Conservation (phyloP, 2,797 vertebrate genomes). For the Cossypha heuglini region DNA sequence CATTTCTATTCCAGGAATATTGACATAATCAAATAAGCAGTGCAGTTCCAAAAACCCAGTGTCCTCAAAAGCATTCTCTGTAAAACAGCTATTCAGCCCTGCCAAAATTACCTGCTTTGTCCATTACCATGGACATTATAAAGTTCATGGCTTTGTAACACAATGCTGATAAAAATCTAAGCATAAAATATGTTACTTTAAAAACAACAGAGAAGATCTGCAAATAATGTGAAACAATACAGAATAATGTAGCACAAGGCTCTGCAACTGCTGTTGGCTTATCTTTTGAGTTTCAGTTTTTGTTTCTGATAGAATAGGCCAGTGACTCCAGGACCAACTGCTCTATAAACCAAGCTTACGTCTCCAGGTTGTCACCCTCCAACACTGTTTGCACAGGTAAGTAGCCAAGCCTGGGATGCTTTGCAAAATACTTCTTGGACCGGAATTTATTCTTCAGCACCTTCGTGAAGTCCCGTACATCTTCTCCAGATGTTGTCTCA, state of each 20-base stretch:
- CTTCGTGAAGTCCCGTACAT: constrained; percentile 97
- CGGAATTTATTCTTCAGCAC: constrained; percentile 98
- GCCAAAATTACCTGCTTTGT: background rate
- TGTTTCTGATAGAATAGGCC: background rate
- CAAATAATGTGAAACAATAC: background rate
- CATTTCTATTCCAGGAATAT: background rate
- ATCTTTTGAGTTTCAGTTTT: background rate
- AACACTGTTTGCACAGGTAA: constrained; percentile 94
- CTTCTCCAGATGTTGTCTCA: constrained; percentile 97
- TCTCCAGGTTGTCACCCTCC: constrained; percentile 96
- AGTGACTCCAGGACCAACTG: background rate
- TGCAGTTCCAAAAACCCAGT: background rate
- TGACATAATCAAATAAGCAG: background rate
- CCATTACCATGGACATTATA: background rate
- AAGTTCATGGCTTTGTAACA: background rate
- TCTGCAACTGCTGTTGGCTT: background rate
- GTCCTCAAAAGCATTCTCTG: background rate
- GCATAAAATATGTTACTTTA: background rate
- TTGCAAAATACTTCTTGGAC: constrained; percentile 97
- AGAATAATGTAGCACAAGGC: background rate
- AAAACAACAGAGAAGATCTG: background rate
- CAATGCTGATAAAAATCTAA: background rate
- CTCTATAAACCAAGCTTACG: constrained; percentile 80
- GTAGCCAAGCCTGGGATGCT: constrained; percentile 94
- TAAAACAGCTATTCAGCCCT: background rate